phyloP scores from a whole-genome alignment of 2,113 vertebrate genomes.

The Prunella himalayana region DNA sequence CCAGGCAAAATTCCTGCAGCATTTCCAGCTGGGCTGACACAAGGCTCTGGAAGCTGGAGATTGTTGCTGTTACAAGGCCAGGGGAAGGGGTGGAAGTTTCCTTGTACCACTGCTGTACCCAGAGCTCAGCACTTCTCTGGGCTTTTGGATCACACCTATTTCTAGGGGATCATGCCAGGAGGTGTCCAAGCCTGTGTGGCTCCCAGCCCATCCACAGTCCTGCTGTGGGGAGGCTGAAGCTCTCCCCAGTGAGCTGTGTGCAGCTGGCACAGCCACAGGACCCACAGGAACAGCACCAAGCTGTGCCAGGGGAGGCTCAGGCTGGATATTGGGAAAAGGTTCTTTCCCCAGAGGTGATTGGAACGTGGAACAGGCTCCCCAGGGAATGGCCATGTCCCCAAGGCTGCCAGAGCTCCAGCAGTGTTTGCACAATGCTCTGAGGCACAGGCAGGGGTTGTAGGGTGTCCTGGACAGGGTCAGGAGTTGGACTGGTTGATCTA shows the following conservation, averaged over 20 bases:
- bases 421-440: fast-evolving
- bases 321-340: not conserved
- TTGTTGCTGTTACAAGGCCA: not conserved
- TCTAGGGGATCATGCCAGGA: not conserved
- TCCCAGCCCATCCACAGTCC: not conserved
- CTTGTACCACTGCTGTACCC: not conserved
- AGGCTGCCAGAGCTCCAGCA: not conserved
- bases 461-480: not conserved
- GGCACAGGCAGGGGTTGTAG: not conserved
- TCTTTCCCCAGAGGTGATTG: not conserved
- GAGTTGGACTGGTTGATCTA: not conserved
- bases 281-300: not conserved
- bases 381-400: not conserved
- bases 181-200: not conserved
- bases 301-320: not conserved
- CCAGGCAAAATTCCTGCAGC: not conserved
- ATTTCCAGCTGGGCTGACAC: not conserved
- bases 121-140: not conserved
- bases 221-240: not conserved
- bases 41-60: not conserved
- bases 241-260: not conserved
- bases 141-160: not conserved
- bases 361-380: not conserved
- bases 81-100: not conserved
- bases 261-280: not conserved